Evolutionary conservation across 2,113 vertebrate species (phyloP).

Genomic region (Indicator indicator): DNA sequence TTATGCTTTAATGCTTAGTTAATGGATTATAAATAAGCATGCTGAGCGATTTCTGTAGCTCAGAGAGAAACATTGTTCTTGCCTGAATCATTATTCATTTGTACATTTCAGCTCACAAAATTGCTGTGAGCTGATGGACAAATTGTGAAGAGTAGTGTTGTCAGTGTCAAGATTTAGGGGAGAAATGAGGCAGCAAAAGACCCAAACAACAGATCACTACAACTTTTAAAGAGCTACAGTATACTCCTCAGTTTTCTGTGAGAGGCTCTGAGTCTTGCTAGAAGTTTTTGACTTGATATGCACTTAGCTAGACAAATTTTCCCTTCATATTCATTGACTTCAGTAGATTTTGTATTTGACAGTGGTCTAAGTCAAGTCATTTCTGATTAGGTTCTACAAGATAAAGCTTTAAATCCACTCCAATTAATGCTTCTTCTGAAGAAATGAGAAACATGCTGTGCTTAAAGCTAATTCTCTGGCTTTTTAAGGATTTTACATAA

Average conservation of each 20-base stretch:
- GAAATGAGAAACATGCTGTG: background rate
- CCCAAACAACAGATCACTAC: background rate
- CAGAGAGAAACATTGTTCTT: conserved; percentile 14
- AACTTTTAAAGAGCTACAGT: background rate
- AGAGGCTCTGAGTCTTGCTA: background rate
- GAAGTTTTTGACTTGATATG: background rate
- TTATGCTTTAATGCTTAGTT: conserved; percentile 52
- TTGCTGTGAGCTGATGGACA: background rate
- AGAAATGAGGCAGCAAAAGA: background rate
- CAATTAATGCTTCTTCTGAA: conserved; percentile 22
- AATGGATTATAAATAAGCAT: conserved; percentile 52
- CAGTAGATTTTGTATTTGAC: background rate
- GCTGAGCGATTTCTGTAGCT: conserved; percentile 15
- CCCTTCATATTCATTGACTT: background rate
- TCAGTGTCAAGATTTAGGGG: background rate
- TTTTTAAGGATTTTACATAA: conserved; percentile 1
- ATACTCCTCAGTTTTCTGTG: background rate
- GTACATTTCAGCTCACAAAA: background rate
- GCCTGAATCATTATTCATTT: conserved; percentile 25
- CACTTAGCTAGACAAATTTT: conserved; percentile 1
- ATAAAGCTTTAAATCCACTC: background rate
- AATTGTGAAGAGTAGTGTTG: background rate
- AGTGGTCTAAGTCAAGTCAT: background rate
- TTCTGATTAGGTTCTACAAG: background rate
- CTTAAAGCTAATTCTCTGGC: background rate